These are phyloP conservation scores for Rhagium mordax DNA, from an alignment of 2,888 invertebrate species.

Conservation along the genomic window DNA sequence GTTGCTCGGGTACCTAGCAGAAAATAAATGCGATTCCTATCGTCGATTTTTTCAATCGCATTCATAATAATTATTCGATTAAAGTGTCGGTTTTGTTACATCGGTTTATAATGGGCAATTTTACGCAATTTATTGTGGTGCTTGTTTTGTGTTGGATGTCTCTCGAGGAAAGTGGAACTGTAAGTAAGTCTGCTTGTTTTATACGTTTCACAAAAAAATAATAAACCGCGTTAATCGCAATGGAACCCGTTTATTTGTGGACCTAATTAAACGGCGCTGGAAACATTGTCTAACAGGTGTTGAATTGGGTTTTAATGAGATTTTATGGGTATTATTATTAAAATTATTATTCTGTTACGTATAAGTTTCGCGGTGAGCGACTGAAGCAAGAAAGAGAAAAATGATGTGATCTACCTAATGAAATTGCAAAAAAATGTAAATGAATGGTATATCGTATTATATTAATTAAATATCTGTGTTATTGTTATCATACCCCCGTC, in stretches of 20 bases:
- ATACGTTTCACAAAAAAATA: constrained; percentile 12
- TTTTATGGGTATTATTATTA: not conserved
- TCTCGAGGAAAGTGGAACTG: constrained; percentile 48
- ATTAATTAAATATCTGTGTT: too few relatives aligned
- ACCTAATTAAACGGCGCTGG: not conserved
- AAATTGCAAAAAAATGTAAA: too few relatives aligned
- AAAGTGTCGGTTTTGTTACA: not conserved
- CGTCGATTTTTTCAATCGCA: constrained; percentile 13
- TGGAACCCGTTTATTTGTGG: not conserved
- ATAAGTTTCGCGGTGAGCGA: too few relatives aligned
- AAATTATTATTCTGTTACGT: not conserved
- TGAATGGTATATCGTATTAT: too few relatives aligned
- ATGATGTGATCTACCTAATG: too few relatives aligned
- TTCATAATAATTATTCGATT: constrained; percentile 2
- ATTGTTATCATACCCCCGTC: too few relatives aligned
- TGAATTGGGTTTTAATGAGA: not conserved
- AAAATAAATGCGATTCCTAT: constrained; percentile 30
- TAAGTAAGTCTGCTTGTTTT: constrained; percentile 48
- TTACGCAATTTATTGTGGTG: constrained; percentile 39
- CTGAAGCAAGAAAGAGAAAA: too few relatives aligned
- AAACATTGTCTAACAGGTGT: not conserved
- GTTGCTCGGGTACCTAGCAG: constrained; percentile 30
- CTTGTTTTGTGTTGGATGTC: constrained; percentile 41
- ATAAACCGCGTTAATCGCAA: not conserved
- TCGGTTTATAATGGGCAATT: constrained; percentile 19